Evolutionary conservation across 2,113 vertebrate species (phyloP).

Genomic region (Heterocephalus glaber): DNA sequence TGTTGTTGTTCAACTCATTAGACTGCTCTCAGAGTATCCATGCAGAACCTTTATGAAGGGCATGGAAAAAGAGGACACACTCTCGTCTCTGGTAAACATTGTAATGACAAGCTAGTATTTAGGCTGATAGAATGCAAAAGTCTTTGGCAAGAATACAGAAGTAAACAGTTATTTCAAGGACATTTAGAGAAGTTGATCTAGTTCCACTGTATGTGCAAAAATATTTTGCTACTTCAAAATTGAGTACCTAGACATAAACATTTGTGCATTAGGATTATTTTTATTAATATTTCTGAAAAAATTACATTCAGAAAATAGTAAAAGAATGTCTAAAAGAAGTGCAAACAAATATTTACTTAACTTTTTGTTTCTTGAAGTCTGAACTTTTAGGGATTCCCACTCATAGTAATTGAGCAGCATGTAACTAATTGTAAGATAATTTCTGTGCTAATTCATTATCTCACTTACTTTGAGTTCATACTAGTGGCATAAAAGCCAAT

Average conservation of each 20-base stretch:
- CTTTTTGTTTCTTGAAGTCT: background rate
- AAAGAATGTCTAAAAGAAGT: background rate
- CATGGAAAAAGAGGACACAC: background rate
- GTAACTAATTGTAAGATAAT: background rate
- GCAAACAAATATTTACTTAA: background rate
- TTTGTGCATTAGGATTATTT: background rate
- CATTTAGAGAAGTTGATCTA: background rate
- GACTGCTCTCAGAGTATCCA: conserved; percentile 25
- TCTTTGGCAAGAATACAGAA: conserved; percentile 35
- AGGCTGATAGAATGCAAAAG: conserved; percentile 55
- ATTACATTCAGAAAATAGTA: background rate
- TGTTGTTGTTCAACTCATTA: background rate
- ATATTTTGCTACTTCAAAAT: background rate
- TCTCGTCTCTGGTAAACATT: conserved; percentile 49
- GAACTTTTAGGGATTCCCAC: background rate
- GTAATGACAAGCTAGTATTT: conserved; percentile 31
- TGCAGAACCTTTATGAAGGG: conserved; percentile 56
- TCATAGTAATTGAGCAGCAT: background rate
- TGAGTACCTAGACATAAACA: background rate
- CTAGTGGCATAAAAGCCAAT: conserved; percentile 37
- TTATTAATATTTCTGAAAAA: background rate
- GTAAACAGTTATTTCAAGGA: background rate
- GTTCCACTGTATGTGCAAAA: background rate
- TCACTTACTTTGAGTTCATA: background rate
- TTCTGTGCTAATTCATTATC: background rate